Base-by-base conservation (phyloP, 2,888 invertebrate genomes). In the Chymomyza caudatula region DNA sequence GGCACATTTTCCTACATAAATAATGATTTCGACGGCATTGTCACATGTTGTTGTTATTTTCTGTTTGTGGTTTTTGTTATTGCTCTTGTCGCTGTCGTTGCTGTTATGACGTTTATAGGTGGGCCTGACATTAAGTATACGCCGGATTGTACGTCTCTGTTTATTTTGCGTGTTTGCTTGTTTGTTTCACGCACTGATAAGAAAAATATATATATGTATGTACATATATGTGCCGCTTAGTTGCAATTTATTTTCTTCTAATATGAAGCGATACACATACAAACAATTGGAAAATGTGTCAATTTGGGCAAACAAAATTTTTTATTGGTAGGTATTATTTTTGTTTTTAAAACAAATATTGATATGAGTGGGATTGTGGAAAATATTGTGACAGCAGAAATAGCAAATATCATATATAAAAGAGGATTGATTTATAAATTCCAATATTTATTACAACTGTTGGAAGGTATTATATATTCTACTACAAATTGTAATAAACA, bases 71-170 rank as follows among this genome's bases (percentile, higher is more conserved):
- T 47, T 8, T 19, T 19, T 37, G 25, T 37, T 19, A 37, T 37
- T 56, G 13, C 44, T 44, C 11, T n/a, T 20, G 60, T 57, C 43
- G 63, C 69, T 63, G 66, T 55, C 60, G 71, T 65, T 73, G 79
- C 63, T 78, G 66, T 65, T 68, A 86, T 81, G 86, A 81, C 79
- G 85, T 86, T 81, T 85, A 79, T 78, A 68, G 69, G 68, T 71
- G 73, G 63, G 73, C 49, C 79, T 84, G 85, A 73, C 79, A 86
- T 86, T 86, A 85, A 85, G 86, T 86, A 86, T 81, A 86, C 81
- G 77, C 77, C 78, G 67, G 69, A 65, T 82, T 69, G 67, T 64
- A 68, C 69, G 17, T 8, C 20, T 51, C 37, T 66, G 58, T 74
- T 71, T 69, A 63, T 65, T 64, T 77, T 63, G 57, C 51, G 60